These are phyloP conservation scores for Euplexia lucipara DNA, from an alignment of 2,888 invertebrate genomes.

Conservation along the genomic window DNA sequence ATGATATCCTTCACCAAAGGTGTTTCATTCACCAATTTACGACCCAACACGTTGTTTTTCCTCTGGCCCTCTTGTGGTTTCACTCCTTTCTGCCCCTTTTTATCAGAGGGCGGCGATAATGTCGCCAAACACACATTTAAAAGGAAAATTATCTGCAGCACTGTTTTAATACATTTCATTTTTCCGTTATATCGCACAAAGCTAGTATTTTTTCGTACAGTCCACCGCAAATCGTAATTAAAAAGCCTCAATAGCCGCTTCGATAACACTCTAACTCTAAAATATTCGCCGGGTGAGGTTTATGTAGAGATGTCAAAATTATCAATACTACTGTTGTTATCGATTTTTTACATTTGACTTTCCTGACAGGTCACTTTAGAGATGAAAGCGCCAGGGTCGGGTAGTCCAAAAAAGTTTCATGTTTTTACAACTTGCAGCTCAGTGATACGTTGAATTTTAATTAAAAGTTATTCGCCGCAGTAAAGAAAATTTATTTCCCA, in stretches of 20 bases:
- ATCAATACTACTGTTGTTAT: slow-evolving; percentile 49
- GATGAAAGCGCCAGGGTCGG: no score
- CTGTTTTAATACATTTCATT: slow-evolving; percentile 82
- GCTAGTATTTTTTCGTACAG: slow-evolving; percentile 10
- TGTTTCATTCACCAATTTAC: slow-evolving; percentile 93
- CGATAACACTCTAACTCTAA: no score
- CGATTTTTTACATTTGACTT: slow-evolving; percentile 56
- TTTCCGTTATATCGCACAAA: slow-evolving; percentile 49
- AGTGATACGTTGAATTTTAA: no score
- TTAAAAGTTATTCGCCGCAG: no score
- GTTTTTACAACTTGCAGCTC: no score
- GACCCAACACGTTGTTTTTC: slow-evolving; percentile 92
- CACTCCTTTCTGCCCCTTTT: slow-evolving; percentile 85
- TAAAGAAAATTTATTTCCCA: no score
- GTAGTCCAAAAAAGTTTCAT: no score
- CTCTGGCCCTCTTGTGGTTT: slow-evolving; percentile 91
- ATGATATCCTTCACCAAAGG: slow-evolving; percentile 94
- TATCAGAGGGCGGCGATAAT: slow-evolving; percentile 86
- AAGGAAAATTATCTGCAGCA: slow-evolving; percentile 79
- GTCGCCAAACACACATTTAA: slow-evolving; percentile 84
- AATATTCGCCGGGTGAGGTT: slow-evolving; percentile 50
- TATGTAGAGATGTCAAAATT: slow-evolving; percentile 54
- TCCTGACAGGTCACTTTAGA: slow-evolving; percentile 1
- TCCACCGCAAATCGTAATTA: slow-evolving; percentile 26
- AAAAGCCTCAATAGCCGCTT: not conserved